These are phyloP conservation scores for Mobula birostris DNA, from an alignment of 2,113 vertebrate species.

Conservation along the genomic window DNA sequence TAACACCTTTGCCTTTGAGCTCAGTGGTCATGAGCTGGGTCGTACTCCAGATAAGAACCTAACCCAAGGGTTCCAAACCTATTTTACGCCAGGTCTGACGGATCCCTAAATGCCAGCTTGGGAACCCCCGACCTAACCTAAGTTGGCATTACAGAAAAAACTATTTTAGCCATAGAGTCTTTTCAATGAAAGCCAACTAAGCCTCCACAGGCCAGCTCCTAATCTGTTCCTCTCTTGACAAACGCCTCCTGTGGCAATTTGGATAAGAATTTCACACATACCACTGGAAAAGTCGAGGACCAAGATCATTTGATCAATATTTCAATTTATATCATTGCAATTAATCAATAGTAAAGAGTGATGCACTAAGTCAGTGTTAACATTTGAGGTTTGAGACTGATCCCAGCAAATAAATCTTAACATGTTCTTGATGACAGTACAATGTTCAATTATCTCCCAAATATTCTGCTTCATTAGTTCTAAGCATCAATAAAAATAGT, in stretches of 20 bases:
- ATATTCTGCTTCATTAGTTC: not conserved
- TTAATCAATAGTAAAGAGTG: not conserved
- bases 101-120: no score
- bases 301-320: not conserved
- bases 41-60: not conserved
- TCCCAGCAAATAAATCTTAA: not conserved
- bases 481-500: not conserved
- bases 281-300: not conserved
- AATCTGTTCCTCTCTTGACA: not conserved
- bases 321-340: not conserved
- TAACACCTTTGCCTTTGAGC: no score
- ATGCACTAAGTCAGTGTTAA: not conserved
- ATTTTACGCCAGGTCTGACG: no score
- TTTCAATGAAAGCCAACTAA: not conserved
- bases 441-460: not conserved
- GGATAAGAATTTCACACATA: not conserved
- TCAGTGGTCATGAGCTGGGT: not conserved
- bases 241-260: not conserved
- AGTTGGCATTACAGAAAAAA: no score
- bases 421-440: not conserved
- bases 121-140: no score
- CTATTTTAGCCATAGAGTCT: not conserved
- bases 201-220: not conserved
- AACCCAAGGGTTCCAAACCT: not conserved
- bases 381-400: not conserved